Percentiles rank a stretch among this genome's conserved stretches.
Conservation (phyloP, 1,140 invertebrate species). For the Macrobrachium nipponense region DNA sequence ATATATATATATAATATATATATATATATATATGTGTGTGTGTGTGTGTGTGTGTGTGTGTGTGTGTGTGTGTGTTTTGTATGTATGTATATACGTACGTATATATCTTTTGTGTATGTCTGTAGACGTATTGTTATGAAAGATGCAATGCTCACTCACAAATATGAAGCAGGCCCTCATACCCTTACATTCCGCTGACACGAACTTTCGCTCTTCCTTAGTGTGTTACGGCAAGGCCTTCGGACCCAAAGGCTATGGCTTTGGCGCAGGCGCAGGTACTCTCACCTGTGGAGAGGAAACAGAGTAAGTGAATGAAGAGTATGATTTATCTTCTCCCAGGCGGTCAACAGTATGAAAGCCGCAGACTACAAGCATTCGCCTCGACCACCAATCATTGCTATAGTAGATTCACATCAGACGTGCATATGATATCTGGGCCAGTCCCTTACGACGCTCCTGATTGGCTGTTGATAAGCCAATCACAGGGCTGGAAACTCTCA, state of each 20-base stretch:
- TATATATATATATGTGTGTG: constrained; percentile 23
- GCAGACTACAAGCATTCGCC: too few species aligned
- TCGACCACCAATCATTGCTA: too few species aligned
- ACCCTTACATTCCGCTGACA: background rate
- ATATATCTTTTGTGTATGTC: background rate
- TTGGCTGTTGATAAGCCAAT: too few species aligned
- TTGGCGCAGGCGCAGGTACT: constrained; percentile 90
- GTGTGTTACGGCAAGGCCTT: constrained; percentile 91
- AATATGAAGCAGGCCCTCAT: background rate
- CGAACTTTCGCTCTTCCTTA: constrained; percentile 72
- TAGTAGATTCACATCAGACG: too few species aligned
- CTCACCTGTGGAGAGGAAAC: constrained; percentile 68
- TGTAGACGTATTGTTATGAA: background rate
- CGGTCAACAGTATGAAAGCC: too few species aligned
- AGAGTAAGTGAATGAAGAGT: constrained; percentile 14
- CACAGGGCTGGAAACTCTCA: too few species aligned
- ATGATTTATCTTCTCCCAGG: too few species aligned
- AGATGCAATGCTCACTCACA: background rate
- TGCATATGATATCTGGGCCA: too few species aligned
- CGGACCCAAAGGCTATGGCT: constrained; percentile 93
- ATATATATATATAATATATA: constrained; percentile 22
- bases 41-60: constrained; percentile 23
- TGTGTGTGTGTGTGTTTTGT: constrained; percentile 10
- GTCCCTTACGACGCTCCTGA: too few species aligned
- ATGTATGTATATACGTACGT: background rate